Evolutionary conservation across 2,888 invertebrate species (phyloP), one percentile per base, ranked within the genome.

Genomic region (Drosophila greeni): DNA sequence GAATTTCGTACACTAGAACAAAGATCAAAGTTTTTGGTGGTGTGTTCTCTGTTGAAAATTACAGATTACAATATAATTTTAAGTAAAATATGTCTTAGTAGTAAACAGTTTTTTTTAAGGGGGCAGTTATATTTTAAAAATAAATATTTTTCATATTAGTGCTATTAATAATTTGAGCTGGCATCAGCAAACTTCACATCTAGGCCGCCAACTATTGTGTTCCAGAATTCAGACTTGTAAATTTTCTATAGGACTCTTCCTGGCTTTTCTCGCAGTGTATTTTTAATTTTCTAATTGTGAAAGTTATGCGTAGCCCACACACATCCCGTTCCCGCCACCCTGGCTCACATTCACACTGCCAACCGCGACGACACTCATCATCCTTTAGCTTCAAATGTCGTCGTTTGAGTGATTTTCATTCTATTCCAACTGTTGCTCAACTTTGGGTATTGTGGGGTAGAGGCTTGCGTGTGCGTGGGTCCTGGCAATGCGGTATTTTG

Each of bases 261-360:
- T 16, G 1, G 18, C n/a, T 18, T 49, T 61, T 69, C 16, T 43
- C 12, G 7, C 54, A n/a, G 77, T 80, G 79, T 60, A 66, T 42
- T 76, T 82, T 75, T 72, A 75, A 82, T 82, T 81, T 80, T 82
- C 75, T 77, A 80, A 82, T 80, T 82, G 74, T 74, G 48, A 65
- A 73, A 79, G 72, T 70, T 75, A 34, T 53, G 59, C 68, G 67
- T 66, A 59, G 51, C 31, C n/a, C 66, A 61, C 57, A 58, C 54
- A 62, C 36, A 40, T 54, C 16, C 49, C 45, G 29, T 48, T 45
- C 24, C 8, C 31, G 5, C n/a, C 37, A 43, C 29, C 45, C 42
- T 14, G 49, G 20, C 37, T 16, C 45, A 20, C 47, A 57, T 40
- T 52, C 23, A 29, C 45, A 24, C 42, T 18, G 37, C 24, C 26